phyloP scores from a whole-genome alignment of 2,113 vertebrate species.

The Daubentonia madagascariensis region DNA sequence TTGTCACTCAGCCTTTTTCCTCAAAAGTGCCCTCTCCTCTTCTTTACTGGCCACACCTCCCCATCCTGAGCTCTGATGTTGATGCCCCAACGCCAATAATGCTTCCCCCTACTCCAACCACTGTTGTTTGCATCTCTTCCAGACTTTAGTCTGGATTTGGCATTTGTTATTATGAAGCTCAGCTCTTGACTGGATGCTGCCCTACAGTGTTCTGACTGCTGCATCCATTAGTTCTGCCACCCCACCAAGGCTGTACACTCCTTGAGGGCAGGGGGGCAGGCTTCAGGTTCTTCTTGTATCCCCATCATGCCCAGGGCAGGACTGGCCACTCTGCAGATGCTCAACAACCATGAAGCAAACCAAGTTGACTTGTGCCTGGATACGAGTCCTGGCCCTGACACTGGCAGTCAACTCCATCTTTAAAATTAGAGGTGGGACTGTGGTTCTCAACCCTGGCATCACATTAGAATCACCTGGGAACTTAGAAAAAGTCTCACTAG shows the following conservation, averaged over 20 bases:
- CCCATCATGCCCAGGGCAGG: neutral
- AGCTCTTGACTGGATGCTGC: neutral
- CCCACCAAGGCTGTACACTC: accelerated
- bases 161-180: neutral
- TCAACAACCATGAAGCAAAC: neutral
- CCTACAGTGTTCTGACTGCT: neutral
- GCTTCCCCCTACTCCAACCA: neutral
- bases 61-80: neutral
- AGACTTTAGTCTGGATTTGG: neutral
- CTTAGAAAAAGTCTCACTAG: neutral
- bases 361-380: neutral
- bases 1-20: neutral
- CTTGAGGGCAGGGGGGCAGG: neutral
- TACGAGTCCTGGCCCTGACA: neutral
- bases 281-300: neutral
- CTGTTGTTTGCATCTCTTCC: neutral
- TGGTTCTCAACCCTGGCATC: neutral
- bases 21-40: neutral
- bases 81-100: neutral
- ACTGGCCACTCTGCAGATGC: neutral
- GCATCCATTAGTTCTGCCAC: neutral
- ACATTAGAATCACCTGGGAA: neutral
- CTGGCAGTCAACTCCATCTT: neutral
- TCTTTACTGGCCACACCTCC: neutral
- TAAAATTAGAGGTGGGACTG: neutral